Evolutionary conservation across 2,797 vertebrate genomes (phyloP), one percentile per base, ranked within the genome.

Genomic region (Bovichtus variegatus): DNA sequence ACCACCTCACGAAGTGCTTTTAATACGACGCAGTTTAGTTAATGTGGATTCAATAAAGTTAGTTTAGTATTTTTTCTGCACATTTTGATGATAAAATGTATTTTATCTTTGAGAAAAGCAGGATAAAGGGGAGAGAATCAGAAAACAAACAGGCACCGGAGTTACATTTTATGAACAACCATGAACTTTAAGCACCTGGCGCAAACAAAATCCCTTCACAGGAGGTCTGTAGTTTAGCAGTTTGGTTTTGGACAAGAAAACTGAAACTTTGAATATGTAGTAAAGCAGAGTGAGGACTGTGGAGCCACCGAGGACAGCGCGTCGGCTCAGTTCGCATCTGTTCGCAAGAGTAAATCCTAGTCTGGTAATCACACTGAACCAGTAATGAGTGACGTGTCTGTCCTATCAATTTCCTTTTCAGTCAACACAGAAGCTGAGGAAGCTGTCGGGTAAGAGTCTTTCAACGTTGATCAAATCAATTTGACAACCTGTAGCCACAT

Each of bases 41-140:
- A 16, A 67, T 25, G 47, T 29, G 15, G 55, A 68, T 9, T 44
- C 21, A 61, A 53, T 61, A 16, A 51, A 43, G 72, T 31, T 4
- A 10, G 27, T 19, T 27, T 27, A 5, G 27, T 27, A 27, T 27
- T 5, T 27, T n/a, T 27, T 27, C 27, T 27, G 27, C 27, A 27
- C 27, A 27, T 27, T 27, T 27, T 27, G 27, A 5, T 27, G 27
- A 2, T 2, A 29, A 15, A 34, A 25, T 18, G 3, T 50, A 23
- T 36, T 25, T 43, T 58, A 50, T 49, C 44, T 9, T 7, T 16
- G 8, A 50, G 31, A 25, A 29, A n/a, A 11, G 7, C 18, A 19
- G 0, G 9, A 34, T 12, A 19, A 65, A 25, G 10, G 15, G 18
- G 29, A 38, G 4, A 36, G 29, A 25, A 36, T 3, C 1, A 9